Evolutionary conservation across 2,113 vertebrate species (phyloP).

Genomic region (Chiloscyllium plagiosum): DNA sequence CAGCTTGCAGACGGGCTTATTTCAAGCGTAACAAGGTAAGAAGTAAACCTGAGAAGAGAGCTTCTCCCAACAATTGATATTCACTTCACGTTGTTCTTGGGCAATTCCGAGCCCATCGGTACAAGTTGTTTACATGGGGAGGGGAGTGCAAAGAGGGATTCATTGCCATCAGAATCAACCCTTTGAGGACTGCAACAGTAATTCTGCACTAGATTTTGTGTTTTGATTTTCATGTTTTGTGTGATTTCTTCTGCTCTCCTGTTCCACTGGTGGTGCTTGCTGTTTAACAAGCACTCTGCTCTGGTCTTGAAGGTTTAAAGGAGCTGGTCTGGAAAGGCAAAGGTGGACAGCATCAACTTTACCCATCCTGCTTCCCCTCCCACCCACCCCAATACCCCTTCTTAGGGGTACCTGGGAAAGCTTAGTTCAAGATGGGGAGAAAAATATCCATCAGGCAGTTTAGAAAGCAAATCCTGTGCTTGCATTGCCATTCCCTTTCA

Average conservation of each 20-base stretch:
- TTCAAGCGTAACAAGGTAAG: conserved; percentile 99
- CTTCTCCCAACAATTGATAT: not conserved
- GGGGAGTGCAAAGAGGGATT: not conserved
- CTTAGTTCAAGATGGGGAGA: not conserved
- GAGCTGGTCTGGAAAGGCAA: not conserved
- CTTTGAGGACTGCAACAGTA: conserved; percentile 32
- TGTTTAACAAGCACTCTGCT: not conserved
- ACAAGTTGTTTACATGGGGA: not conserved
- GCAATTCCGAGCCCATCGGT: not conserved
- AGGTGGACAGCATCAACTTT: too few relatives aligned
- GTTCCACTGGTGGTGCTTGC: not conserved
- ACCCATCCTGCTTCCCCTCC: not conserved
- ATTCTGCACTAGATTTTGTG: not conserved
- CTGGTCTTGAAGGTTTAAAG: not conserved
- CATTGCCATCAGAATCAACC: not conserved
- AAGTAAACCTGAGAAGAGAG: conserved; percentile 38
- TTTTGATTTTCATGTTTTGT: not conserved
- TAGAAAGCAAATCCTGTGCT: not conserved
- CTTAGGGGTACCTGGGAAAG: too few relatives aligned
- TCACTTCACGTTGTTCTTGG: not conserved
- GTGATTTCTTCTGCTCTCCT: not conserved
- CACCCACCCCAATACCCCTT: not conserved
- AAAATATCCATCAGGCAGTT: too few relatives aligned
- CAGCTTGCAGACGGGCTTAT: conserved; percentile 94
- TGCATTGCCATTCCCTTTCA: not conserved